Percentiles rank a stretch among this genome's conserved stretches.
These are phyloP conservation scores for Allobates femoralis DNA, from an alignment of 2,797 vertebrate species.

Conservation along the genomic window DNA sequence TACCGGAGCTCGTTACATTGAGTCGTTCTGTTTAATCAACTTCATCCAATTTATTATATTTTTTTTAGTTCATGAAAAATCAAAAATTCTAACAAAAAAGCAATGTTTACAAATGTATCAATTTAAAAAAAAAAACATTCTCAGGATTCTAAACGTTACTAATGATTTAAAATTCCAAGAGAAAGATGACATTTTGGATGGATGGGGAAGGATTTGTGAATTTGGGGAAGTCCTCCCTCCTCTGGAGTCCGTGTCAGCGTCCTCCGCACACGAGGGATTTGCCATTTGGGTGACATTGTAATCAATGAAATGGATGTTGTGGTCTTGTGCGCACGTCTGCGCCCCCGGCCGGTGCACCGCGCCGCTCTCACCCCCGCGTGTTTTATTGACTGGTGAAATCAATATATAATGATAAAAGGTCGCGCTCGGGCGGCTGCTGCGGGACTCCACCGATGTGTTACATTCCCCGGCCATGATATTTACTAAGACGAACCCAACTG, in stretches of 20 bases:
- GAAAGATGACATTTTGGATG: too few species aligned
- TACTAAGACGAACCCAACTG: slow-evolving; percentile 62
- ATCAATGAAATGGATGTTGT: slow-evolving; percentile 15
- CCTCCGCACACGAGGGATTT: neutral
- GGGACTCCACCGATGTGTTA: neutral
- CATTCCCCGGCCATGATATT: slow-evolving; percentile 61
- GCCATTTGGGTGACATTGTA: slow-evolving; percentile 19
- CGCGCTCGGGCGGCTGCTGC: neutral
- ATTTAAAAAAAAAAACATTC: too few species aligned
- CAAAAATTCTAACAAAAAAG: too few species aligned
- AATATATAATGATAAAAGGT: slow-evolving; percentile 45
- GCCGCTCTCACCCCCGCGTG: neutral
- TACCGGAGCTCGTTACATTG: too few species aligned
- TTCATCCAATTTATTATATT: too few species aligned
- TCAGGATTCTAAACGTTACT: too few species aligned
- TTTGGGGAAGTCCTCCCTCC: too few species aligned
- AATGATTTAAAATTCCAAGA: too few species aligned
- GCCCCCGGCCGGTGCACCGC: neutral
- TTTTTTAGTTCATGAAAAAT: too few species aligned
- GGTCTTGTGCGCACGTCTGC: neutral
- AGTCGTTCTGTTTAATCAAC: too few species aligned
- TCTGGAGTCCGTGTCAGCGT: neutral
- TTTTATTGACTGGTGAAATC: slow-evolving; percentile 16
- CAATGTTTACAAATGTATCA: too few species aligned
- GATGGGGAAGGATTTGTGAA: too few species aligned